phyloP scores from a whole-genome alignment of 2,113 vertebrate species.

The Cavia aperea region DNA sequence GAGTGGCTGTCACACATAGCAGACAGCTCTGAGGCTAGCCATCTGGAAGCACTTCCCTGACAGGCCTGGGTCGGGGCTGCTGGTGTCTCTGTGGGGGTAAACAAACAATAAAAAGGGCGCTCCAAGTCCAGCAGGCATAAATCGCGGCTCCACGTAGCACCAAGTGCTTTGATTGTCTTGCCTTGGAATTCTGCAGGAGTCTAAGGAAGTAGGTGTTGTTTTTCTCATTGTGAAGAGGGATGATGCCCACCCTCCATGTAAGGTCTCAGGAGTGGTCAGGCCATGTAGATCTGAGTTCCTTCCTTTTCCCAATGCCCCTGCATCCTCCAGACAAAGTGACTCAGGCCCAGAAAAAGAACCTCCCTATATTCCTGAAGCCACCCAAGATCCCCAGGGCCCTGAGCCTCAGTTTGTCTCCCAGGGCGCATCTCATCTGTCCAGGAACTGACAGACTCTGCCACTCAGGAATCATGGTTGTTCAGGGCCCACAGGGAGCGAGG shows the following conservation, averaged over 20 bases:
- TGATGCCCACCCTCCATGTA: neutral
- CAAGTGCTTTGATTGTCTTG: neutral
- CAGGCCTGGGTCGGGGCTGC: neutral
- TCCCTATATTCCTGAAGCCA: neutral
- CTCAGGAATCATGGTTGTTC: neutral
- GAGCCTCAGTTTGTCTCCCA: neutral
- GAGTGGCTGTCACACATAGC: neutral
- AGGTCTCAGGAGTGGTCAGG: neutral
- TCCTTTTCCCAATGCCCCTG: neutral
- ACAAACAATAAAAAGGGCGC: neutral
- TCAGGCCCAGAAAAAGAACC: neutral
- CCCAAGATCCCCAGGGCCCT: neutral
- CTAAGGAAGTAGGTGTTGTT: neutral
- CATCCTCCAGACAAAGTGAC: neutral
- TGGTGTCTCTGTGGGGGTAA: neutral
- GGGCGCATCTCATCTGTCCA: neutral
- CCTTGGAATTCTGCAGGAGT: neutral
- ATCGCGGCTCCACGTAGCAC: neutral
- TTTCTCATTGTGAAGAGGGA: neutral
- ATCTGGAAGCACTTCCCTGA: slow-evolving; percentile 35
- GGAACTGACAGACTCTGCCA: neutral
- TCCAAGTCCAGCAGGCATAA: neutral
- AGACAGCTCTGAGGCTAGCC: neutral
- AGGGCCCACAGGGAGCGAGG: neutral
- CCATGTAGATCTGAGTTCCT: neutral